phyloP scores from a whole-genome alignment of 1,140 invertebrate genomes.

The Drosophila orosa region DNA sequence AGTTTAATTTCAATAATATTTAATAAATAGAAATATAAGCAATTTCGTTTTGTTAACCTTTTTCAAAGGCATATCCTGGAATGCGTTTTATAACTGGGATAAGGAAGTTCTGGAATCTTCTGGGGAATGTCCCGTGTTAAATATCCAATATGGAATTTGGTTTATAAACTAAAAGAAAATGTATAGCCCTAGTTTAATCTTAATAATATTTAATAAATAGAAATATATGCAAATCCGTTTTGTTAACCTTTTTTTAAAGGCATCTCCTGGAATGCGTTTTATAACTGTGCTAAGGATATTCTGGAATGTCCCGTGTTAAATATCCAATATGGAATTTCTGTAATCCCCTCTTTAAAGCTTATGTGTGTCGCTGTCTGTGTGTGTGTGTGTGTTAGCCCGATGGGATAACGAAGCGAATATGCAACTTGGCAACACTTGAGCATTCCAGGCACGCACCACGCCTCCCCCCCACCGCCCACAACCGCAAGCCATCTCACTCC shows the following conservation, averaged over 20 bases:
- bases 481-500: slow-evolving; percentile 28
- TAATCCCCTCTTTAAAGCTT: slow-evolving; percentile 59
- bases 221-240: background rate
- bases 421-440: slow-evolving; percentile 78
- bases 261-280: slow-evolving; percentile 23
- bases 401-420: slow-evolving; percentile 70
- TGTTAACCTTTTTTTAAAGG: background rate
- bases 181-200: too few relatives aligned
- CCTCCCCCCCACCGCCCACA: slow-evolving; percentile 55
- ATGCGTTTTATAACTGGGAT: slow-evolving; percentile 25
- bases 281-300: slow-evolving; percentile 12
- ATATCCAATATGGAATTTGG: too few relatives aligned
- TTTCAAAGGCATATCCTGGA: background rate
- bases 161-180: too few relatives aligned
- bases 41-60: background rate
- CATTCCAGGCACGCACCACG: slow-evolving; percentile 70
- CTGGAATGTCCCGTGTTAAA: slow-evolving; percentile 43
- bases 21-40: too few relatives aligned
- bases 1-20: background rate
- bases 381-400: slow-evolving; percentile 36
- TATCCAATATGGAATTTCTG: slow-evolving; percentile 56
- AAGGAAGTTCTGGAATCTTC: slow-evolving; percentile 28
- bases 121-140: slow-evolving; percentile 41
- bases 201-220: background rate
- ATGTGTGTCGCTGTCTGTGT: slow-evolving; percentile 30